Evolutionary conservation across 2,113 vertebrate genomes (phyloP), one percentile per base, ranked within the genome.

Genomic region (Dipodomys stephensi): DNA sequence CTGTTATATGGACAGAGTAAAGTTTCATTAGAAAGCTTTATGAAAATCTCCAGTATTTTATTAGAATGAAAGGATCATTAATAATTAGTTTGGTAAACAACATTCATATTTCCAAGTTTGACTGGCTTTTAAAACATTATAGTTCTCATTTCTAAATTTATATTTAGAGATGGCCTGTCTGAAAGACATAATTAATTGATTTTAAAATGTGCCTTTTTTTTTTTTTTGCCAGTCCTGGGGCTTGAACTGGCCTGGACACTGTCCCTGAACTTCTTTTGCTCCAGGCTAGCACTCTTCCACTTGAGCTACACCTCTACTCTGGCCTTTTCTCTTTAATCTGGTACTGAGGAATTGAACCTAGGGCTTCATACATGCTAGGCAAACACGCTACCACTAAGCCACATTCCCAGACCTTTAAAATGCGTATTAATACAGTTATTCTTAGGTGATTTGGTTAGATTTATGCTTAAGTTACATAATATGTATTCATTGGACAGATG

Each of bases 31-130:
- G 39, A 39, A 39, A 39, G 39, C 39, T 93, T 93, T 71, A 83
- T 78, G 27, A 92, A 71, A 78, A 81, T 87, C 20, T n/a, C 23
- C 6, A 35, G 6, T 72, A 39, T 44, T 53, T 92, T 16, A 77
- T 96, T 32, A 71, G 28, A 92, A 16, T 94, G 83, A 92, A 85
- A 67, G 94, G 23, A 84, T 4, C 10, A 35, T 80, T 92, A 77
- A 67, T 88, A 76, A 93, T 53, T 13, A 90, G 18, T 76, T 87
- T 7, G 83, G 32, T 88, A 71, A 90, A 53, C 76, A 57, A 15
- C 78, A 35, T 82, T 93, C 18, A n/a, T 88, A 25, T 78, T 44
- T 86, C 4, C 8, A 30, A 8, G 18, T 80, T 39, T 64, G 10
- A 68, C n/a, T 90, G 71, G 13, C 76, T 64, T 95, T 73, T 90